phyloP scores from a whole-genome alignment of 2,113 vertebrate genomes.

The Myrmecophaga tridactyla region DNA sequence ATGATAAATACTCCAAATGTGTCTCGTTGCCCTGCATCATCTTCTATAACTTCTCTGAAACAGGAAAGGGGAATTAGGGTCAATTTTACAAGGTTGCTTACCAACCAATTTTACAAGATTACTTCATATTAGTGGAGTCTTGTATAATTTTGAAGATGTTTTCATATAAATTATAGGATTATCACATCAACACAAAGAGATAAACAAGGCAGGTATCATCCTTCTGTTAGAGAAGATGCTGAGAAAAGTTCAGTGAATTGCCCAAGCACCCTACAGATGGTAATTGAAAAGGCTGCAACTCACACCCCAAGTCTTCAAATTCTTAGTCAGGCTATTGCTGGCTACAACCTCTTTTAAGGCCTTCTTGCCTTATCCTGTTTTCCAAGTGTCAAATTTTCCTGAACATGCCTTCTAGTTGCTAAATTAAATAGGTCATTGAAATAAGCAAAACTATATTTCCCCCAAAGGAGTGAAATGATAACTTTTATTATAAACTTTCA shows the following conservation, averaged over 20 bases:
- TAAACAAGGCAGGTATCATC: neutral
- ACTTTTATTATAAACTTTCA: neutral
- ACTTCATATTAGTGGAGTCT: neutral
- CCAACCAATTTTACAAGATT: neutral
- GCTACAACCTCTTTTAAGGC: neutral
- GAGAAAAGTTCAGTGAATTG: neutral
- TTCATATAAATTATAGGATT: neutral
- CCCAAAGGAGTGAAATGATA: neutral
- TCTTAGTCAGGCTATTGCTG: neutral
- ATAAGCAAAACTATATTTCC: slow-evolving; percentile 29
- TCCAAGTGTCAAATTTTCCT: neutral
- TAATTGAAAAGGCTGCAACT: neutral
- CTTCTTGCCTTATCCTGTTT: neutral
- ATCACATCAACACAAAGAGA: neutral
- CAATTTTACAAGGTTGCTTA: neutral
- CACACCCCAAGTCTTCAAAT: neutral
- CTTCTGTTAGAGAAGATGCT: neutral
- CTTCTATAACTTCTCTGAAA: neutral
- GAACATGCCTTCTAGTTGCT: neutral
- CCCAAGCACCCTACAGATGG: neutral
- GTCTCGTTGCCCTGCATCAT: neutral
- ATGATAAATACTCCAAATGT: neutral
- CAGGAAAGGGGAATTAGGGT: neutral
- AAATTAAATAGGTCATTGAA: slow-evolving; percentile 26
- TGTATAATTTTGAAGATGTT: neutral